These are phyloP conservation scores for Pluvianellus socialis DNA, from an alignment of 2,113 vertebrate genomes.

Conservation along the genomic window DNA sequence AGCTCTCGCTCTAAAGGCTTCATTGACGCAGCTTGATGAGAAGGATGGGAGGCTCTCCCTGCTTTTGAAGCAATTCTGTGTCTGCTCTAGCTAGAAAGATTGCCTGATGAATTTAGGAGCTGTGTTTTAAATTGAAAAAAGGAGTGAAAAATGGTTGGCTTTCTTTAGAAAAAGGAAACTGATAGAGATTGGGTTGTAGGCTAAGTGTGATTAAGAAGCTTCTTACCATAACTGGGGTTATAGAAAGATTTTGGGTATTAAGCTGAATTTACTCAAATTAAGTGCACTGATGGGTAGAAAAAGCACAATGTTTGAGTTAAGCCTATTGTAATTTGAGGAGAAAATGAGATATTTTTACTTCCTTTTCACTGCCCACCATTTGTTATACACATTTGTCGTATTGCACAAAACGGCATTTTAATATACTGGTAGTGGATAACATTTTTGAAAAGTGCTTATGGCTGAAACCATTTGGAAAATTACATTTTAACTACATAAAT, in stretches of 20 bases:
- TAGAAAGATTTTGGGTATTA: background rate
- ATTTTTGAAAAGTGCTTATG: background rate
- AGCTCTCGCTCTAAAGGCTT: background rate
- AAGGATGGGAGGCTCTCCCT: background rate
- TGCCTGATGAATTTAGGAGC: background rate
- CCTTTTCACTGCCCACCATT: background rate
- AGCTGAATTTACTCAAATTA: background rate
- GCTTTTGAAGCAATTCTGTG: background rate
- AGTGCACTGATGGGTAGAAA: background rate
- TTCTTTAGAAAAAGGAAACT: background rate
- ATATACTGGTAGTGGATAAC: background rate
- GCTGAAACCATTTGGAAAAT: slow-evolving; percentile 1
- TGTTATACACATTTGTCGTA: background rate
- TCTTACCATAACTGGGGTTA: background rate
- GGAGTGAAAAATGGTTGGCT: background rate
- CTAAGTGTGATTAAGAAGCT: background rate
- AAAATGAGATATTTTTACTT: background rate
- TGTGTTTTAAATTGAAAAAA: background rate
- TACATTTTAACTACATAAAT: background rate
- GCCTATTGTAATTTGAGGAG: background rate
- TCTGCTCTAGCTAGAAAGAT: background rate
- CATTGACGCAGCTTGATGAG: background rate
- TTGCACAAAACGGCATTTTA: background rate
- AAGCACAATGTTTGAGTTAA: background rate
- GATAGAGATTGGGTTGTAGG: background rate